Evolutionary conservation across 2,113 vertebrate genomes (phyloP), one percentile per base, ranked within the genome.

Genomic region (Rhineura floridana): DNA sequence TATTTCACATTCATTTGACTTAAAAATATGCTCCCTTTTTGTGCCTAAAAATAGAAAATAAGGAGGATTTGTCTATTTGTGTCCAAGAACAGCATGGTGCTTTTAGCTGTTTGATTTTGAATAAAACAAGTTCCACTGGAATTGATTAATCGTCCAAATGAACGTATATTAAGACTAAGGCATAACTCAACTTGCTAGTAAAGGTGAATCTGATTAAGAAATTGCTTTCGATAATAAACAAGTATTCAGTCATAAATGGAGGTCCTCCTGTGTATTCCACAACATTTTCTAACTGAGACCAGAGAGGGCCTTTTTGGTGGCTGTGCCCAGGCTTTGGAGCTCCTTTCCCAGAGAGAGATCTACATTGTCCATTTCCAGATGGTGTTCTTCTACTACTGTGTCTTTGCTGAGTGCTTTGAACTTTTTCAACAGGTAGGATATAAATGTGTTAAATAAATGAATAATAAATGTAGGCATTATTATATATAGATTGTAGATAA

Each of bases 201-300:
- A 91, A 67, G 86, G n/a, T 76, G 67, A 59, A 81, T 12, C 33
- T 87, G 25, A 0, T 48, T 92, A 86, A 21, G 65, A 90, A 65
- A 39, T 15, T 90, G 6, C 1, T 1, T 73, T 44, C 21, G 80
- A 62, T 63, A 1, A 42, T 63, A 25, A 65, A 62, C 23, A 59
- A 65, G 23, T 46, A 82, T 82, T 6, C 13, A 19, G 15, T 23
- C 28, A 67, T 42, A 55, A 80, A 21, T n/a, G 39, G 69, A 72
- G 4, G n/a, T 36, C 12, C 69, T 36, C 12, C 33, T 36, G 10
- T 72, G 6, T 30, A 28, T 67, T 30, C 28, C 33, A 33, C 6
- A 33, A 67, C 33, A 8, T 25, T 23, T 33, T 10, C 73, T 39
- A 42, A 76, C 10, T 46, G 73, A 42, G 39, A 76, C 39, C 25